Evolutionary conservation across 2,797 vertebrate species (phyloP), one percentile per base, ranked within the genome.

Genomic region (Vespertilio murinus): DNA sequence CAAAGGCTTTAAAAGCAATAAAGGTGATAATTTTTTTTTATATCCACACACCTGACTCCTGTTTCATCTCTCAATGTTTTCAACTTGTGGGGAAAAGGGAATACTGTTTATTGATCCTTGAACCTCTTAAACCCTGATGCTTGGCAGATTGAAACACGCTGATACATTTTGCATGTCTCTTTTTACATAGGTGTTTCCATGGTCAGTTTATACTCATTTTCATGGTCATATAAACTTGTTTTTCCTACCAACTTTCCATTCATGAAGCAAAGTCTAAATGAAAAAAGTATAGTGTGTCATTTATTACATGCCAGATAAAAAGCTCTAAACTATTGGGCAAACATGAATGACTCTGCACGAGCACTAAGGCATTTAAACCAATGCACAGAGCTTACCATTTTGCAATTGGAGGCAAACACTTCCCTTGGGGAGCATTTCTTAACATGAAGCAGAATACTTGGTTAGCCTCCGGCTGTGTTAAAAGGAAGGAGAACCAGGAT

Each of bases 391-490:
- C n/a, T 67, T 18, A 71, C 38, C 30, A 18, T 42, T 87, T 93
- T 90, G 93, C 22, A 77, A 88, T 47, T 88, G 91, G 77, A 91
- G 35, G 40, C 18, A 94, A 94, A 89, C 38, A 45, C 42, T 83
- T 92, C 47, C 52, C 49, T 47, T 17, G 20, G 61, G 69, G 49
- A 82, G 14, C 22, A 56, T 81, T 95, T 96, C 42, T 91, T 88
- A 86, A 45, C 12, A 35, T 70, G 78, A 25, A 87, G n/a, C 20
- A 93, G 45, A 85, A 78, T 88, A 5, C 28, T 38, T 81, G 75
- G 35, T 78, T 86, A 71, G 69, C 75, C 61, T 75, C 20, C 47
- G 67, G 69, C 35, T 91, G 25, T 74, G 23, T 79, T 65, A 28
- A 77, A 70, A 89, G 40, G 35, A 91, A 10, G 17, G 28, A 64